Percentiles rank a stretch among this genome's conserved stretches.
phyloP scores from a whole-genome alignment of 2,888 invertebrate genomes.

The Troglohyphantes excavatus region DNA sequence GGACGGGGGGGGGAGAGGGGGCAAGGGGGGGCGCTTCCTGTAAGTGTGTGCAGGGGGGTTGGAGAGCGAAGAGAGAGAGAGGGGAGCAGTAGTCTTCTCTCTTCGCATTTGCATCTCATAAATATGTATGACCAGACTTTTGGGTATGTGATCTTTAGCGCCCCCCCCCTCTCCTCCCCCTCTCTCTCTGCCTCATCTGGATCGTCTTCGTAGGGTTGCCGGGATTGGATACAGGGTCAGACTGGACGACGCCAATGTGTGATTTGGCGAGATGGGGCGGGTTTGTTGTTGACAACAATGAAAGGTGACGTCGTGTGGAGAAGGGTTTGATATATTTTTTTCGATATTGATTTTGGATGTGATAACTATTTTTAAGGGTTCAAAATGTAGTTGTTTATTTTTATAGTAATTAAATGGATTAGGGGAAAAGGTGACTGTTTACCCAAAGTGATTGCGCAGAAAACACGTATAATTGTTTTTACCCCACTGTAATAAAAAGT shows the following conservation, averaged over 20 bases:
- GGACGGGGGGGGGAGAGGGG: conserved; percentile 7
- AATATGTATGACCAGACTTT: conserved; percentile 78
- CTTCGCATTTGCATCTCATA: conserved; percentile 78
- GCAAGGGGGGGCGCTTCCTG: conserved; percentile 57
- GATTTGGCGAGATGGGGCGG: conserved; percentile 36
- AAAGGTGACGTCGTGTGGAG: neutral
- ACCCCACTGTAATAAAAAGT: too few relatives aligned
- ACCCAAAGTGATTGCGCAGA: too few relatives aligned
- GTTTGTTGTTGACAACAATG: conserved; percentile 6
- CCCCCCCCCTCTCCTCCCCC: conserved; percentile 30
- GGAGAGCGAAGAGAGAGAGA: conserved; percentile 24
- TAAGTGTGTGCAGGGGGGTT: conserved; percentile 49
- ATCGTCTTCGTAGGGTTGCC: conserved; percentile 75
- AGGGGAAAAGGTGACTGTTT: too few relatives aligned
- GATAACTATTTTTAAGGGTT: too few relatives aligned
- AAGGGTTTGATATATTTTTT: neutral
- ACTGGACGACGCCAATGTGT: conserved; percentile 66
- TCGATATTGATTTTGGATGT: neutral
- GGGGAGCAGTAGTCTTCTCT: conserved; percentile 54
- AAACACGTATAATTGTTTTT: too few relatives aligned
- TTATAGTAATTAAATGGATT: too few relatives aligned
- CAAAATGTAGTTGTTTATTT: too few relatives aligned
- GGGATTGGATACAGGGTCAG: conserved; percentile 40
- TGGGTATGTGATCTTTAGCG: conserved; percentile 79
- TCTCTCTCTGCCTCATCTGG: conserved; percentile 75